phyloP scores from a whole-genome alignment of 2,797 vertebrate species.

The Simalia tracyae region DNA sequence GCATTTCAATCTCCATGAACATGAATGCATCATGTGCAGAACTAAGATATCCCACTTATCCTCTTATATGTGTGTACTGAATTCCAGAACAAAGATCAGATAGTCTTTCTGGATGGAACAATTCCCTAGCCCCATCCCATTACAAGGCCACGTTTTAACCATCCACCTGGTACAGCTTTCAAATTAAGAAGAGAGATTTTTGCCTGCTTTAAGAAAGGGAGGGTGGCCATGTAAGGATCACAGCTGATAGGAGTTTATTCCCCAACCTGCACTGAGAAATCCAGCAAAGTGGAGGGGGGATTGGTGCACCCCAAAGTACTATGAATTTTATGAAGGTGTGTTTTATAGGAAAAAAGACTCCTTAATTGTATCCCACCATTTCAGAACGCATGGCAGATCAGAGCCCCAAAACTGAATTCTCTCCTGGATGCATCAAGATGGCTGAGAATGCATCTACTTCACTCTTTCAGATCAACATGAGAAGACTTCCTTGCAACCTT shows the following conservation, averaged over 20 bases:
- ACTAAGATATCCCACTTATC: neutral
- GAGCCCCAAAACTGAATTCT: neutral
- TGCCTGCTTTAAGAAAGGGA: neutral
- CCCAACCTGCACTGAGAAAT: neutral
- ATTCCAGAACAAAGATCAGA: neutral
- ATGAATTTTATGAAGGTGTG: neutral
- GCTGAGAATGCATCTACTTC: neutral
- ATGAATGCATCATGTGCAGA: too few species aligned
- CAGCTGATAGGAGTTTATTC: neutral
- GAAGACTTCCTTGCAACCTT: neutral
- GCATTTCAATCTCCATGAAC: too few species aligned
- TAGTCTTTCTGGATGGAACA: neutral
- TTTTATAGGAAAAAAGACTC: neutral
- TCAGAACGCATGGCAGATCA: neutral
- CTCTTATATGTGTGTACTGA: neutral
- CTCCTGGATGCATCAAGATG: neutral
- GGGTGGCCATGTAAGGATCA: neutral
- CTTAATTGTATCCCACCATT: neutral
- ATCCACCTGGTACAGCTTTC: neutral
- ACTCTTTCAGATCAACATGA: neutral
- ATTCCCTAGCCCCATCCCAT: too few species aligned
- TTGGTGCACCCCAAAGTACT: neutral
- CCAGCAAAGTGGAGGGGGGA: neutral
- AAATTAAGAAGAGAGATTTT: neutral
- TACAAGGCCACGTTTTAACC: neutral